phyloP scores from a whole-genome alignment of 2,888 invertebrate species.

The Alviniconcha strummeri region DNA sequence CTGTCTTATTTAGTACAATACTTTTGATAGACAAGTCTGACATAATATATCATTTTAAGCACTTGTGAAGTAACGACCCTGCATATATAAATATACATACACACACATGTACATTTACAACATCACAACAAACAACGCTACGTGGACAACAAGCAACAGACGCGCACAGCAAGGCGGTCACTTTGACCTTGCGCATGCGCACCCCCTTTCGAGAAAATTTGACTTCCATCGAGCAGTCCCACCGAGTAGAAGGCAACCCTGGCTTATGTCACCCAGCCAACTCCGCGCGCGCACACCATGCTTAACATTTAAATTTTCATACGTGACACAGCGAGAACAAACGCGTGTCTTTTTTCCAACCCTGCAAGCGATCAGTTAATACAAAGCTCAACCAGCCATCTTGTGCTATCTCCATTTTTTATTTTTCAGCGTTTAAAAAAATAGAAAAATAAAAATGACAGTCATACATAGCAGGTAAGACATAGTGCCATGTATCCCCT shows the following conservation, averaged over 20 bases:
- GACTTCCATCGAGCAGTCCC: background rate
- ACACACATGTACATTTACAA: background rate
- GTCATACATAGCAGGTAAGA: too few species aligned
- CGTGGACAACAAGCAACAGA: background rate
- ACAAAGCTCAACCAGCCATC: too few species aligned
- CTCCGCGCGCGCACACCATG: background rate
- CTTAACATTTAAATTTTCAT: background rate
- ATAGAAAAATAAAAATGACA: too few species aligned
- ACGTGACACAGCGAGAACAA: background rate
- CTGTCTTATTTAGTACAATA: too few species aligned
- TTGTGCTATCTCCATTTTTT: too few species aligned
- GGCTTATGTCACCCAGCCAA: background rate
- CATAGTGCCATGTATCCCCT: too few species aligned
- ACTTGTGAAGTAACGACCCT: too few species aligned
- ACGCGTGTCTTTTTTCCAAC: too few species aligned
- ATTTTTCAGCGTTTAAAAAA: too few species aligned
- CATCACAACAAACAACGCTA: background rate
- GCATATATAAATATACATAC: background rate
- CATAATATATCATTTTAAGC: too few species aligned
- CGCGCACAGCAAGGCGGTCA: slow-evolving; percentile 15
- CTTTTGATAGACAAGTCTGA: too few species aligned
- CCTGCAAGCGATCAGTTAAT: too few species aligned
- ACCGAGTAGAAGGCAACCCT: background rate
- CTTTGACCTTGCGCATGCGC: slow-evolving; percentile 30
- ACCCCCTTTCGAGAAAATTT: background rate